phyloP scores from a whole-genome alignment of 2,797 vertebrate species.

The Helarctos malayanus region DNA sequence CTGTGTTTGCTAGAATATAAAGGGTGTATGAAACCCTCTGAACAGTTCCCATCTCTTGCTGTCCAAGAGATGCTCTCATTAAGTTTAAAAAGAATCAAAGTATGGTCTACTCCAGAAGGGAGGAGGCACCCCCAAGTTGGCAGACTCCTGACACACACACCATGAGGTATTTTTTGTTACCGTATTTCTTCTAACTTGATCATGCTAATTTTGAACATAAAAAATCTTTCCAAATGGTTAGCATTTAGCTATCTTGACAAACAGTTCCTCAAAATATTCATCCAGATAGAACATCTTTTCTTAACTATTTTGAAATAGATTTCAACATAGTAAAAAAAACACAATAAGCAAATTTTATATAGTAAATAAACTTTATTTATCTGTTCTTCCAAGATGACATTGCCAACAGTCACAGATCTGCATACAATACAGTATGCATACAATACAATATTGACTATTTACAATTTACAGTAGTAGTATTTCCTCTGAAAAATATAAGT shows the following conservation, averaged over 20 bases:
- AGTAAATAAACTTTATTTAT: constrained; percentile 98
- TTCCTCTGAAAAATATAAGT: constrained; percentile 94
- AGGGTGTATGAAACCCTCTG: neutral
- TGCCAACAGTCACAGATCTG: constrained; percentile 92
- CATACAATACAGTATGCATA: constrained; percentile 92
- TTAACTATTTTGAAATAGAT: constrained; percentile 48
- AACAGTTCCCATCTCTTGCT: neutral
- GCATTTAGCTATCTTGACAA: neutral
- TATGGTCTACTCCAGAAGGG: neutral
- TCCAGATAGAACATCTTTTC: neutral
- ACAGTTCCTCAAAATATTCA: neutral
- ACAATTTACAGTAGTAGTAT: constrained; percentile 95
- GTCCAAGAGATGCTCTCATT: neutral
- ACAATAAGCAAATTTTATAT: constrained; percentile 84
- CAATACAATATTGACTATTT: constrained; percentile 93
- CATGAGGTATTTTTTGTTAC: neutral
- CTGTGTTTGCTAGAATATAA: neutral
- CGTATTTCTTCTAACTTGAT: neutral
- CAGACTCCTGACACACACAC: neutral
- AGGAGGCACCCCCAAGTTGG: neutral
- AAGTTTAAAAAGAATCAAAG: neutral
- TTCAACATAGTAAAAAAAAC: constrained; percentile 47
- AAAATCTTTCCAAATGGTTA: neutral
- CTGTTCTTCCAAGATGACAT: constrained; percentile 92
- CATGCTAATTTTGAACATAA: neutral